Evolutionary conservation across 1,140 invertebrate genomes (phyloP), one percentile per base, ranked within the genome.

Genomic region (Atta cephalotes): DNA sequence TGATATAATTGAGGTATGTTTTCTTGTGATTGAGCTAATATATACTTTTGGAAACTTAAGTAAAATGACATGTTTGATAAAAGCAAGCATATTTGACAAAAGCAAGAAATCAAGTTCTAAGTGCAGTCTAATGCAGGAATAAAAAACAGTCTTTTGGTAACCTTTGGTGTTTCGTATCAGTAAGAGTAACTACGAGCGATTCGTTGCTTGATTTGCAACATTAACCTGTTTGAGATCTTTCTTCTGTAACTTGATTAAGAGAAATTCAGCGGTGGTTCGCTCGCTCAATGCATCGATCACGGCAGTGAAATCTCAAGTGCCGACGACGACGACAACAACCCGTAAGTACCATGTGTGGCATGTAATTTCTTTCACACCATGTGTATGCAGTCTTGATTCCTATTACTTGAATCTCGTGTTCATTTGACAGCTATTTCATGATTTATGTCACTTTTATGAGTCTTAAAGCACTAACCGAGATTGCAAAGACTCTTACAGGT

Each of bases 231-330:
- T 4, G 49, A 12, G 49, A 25, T 16, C 14, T n/a, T 9, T 16
- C 14, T 16, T 25, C 51, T 62, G 12, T 49, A 21, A 21, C 35
- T 63, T 9, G 35, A 18, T 62, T 51, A 45, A 21, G 25, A 14
- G 6, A 49, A 18, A 60, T 4, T 21, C 16, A 9, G 10, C 21
- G 7, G 9, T 4, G n/a, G 4, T 56, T 25, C 18, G 2, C 56
- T 9, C 25, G 18, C 49, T 68, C 49, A 31, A 82, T 82, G 80
- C 6, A 1, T 62, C 45, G 14, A 49, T 62, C 12, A 82, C 80
- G 14, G 25, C 12, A 6, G 56, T 31, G 80, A 82, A 31, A 82
- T 7, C 1, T 16, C 51, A 14, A 56, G 35, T 1, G 39, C 9
- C 9, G 2, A 45, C 39, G 39, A 45, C 6, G 16, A 81, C 60